Percentiles rank a stretch among this genome's conserved stretches.
Conservation (phyloP, 1,140 invertebrate genomes). For the Leptonema lineaticorne region DNA sequence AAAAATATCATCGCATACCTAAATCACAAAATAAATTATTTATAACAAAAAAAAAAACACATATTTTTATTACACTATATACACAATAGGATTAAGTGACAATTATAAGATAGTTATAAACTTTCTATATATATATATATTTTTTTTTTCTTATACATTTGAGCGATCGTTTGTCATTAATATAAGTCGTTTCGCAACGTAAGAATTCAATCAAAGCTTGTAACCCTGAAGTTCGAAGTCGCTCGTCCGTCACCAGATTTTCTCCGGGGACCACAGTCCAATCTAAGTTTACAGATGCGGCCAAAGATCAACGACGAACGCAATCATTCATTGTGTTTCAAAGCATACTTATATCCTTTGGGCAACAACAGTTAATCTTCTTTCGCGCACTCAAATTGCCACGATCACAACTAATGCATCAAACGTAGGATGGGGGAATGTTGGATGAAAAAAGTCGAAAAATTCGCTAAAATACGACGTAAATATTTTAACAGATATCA, state of each 20-base stretch:
- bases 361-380: conserved; percentile 24
- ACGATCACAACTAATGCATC: conserved; percentile 20
- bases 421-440: not conserved
- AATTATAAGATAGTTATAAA: no score
- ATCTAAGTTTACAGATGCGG: conserved; percentile 43
- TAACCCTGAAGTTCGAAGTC: conserved; percentile 27
- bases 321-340: conserved; percentile 37
- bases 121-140: not conserved
- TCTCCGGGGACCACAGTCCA: conserved; percentile 22
- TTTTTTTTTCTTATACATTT: not conserved
- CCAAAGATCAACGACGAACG: conserved; percentile 32
- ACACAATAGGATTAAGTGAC: not conserved
- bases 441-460: no score
- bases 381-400: not conserved
- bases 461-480: not conserved
- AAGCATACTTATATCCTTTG: conserved; percentile 19
- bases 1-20: no score
- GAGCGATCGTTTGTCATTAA: not conserved
- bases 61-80: no score
- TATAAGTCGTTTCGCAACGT: conserved; percentile 6
- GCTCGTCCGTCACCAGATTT: conserved; percentile 31
- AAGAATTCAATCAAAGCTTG: conserved; percentile 35
- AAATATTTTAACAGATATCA: no score
- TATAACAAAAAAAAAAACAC: no score
- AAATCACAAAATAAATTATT: no score